Conservation (phyloP, 2,888 invertebrate species). For the Eubasilissa splendida region DNA sequence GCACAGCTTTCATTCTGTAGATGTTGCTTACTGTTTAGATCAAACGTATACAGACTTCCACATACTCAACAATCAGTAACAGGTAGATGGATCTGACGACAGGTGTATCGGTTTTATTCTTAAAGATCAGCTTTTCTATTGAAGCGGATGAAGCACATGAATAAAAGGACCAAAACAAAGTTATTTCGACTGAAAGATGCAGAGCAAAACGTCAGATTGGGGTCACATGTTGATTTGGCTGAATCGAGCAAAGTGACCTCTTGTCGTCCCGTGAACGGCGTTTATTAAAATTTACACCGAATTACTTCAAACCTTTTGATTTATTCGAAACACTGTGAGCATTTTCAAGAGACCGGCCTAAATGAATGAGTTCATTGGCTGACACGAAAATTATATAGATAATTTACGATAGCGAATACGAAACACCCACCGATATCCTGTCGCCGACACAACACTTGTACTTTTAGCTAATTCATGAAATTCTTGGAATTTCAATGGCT, state of each 20-base stretch:
- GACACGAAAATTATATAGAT: slow-evolving; percentile 49
- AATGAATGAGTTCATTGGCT: slow-evolving; percentile 42
- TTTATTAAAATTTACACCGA: slow-evolving; percentile 12
- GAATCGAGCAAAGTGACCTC: slow-evolving; percentile 47
- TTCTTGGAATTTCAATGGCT: slow-evolving; percentile 24
- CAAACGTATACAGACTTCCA: slow-evolving; percentile 43
- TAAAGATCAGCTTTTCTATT: slow-evolving; percentile 2
- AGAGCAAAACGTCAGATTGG: slow-evolving; percentile 63
- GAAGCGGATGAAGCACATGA: not conserved
- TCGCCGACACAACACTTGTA: slow-evolving; percentile 52
- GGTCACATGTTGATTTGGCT: slow-evolving; percentile 68
- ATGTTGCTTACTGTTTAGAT: slow-evolving; percentile 41
- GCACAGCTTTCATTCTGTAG: slow-evolving; percentile 44
- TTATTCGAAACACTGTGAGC: slow-evolving; percentile 21
- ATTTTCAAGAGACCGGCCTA: not conserved
- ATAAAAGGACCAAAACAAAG: slow-evolving; percentile 11
- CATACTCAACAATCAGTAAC: slow-evolving; percentile 46
- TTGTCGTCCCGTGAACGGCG: slow-evolving; percentile 30
- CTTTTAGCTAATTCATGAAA: slow-evolving; percentile 17
- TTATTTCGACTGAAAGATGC: slow-evolving; percentile 55
- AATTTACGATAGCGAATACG: slow-evolving; percentile 48
- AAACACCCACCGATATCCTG: slow-evolving; percentile 56
- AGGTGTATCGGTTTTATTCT: slow-evolving; percentile 29
- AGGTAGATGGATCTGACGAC: slow-evolving; percentile 41
- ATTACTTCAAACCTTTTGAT: slow-evolving; percentile 13